Percentiles rank a stretch among this genome's conserved stretches.
phyloP scores from a whole-genome alignment of 2,797 vertebrate genomes.

The Melanotaenia trifasciata region DNA sequence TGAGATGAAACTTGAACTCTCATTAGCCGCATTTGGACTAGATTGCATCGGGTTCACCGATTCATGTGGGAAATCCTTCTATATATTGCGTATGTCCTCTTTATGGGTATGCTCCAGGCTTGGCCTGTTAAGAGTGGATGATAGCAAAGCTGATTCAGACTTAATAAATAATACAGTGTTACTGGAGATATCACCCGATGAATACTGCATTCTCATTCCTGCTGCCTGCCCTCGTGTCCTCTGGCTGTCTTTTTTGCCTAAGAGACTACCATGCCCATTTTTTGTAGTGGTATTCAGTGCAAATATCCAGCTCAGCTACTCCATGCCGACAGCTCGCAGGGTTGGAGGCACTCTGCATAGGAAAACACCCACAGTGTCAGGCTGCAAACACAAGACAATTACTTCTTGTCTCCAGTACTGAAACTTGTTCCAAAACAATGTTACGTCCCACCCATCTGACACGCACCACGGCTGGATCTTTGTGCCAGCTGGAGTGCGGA shows the following conservation, averaged over 20 bases:
- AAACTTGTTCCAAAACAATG: slow-evolving; percentile 60
- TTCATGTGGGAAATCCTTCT: slow-evolving; percentile 73
- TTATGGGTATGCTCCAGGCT: slow-evolving; percentile 68
- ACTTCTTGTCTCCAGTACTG: slow-evolving; percentile 53
- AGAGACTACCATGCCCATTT: slow-evolving; percentile 40
- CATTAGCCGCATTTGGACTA: slow-evolving; percentile 68
- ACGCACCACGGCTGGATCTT: slow-evolving; percentile 49
- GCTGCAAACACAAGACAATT: slow-evolving; percentile 61
- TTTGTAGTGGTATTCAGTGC: slow-evolving; percentile 34
- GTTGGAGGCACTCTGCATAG: slow-evolving; percentile 57
- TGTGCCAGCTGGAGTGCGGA: slow-evolving; percentile 68
- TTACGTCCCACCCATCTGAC: slow-evolving; percentile 64
- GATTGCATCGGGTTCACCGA: slow-evolving; percentile 54
- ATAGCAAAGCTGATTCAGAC: slow-evolving; percentile 77
- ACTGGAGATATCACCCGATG: slow-evolving; percentile 77
- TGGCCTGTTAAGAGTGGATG: slow-evolving; percentile 65
- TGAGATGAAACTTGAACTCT: slow-evolving; percentile 58
- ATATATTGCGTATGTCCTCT: slow-evolving; percentile 56
- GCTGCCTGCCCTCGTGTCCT: slow-evolving; percentile 27
- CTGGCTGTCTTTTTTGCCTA: slow-evolving; percentile 36
- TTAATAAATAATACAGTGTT: slow-evolving; percentile 78
- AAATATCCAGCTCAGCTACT: slow-evolving; percentile 63
- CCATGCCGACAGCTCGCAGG: slow-evolving; percentile 62
- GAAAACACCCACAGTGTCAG: slow-evolving; percentile 65
- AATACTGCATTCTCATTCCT: slow-evolving; percentile 71